Percentiles rank a stretch among this genome's conserved stretches.
phyloP scores from a whole-genome alignment of 2,797 vertebrate species.

The Eurystomus glaucurus region DNA sequence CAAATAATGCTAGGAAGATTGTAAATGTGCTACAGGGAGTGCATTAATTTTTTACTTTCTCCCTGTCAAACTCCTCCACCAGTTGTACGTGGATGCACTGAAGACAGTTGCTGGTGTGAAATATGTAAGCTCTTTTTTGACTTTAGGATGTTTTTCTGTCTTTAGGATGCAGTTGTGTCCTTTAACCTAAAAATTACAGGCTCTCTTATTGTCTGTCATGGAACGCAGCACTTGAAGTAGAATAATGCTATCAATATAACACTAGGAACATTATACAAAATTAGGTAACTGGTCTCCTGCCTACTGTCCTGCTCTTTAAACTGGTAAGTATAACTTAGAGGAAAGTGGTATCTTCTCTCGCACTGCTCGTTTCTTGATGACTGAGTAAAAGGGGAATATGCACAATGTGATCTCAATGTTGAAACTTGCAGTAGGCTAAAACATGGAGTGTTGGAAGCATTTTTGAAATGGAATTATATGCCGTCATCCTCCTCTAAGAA shows the following conservation, averaged over 20 bases:
- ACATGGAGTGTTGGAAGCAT: background rate
- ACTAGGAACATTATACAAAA: background rate
- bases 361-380: background rate
- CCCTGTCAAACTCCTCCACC: background rate
- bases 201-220: background rate
- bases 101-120: background rate
- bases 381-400: background rate
- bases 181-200: background rate
- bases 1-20: background rate
- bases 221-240: background rate
- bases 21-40: background rate
- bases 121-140: background rate
- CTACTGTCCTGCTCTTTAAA: background rate
- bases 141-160: background rate
- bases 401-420: background rate
- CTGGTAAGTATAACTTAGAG: constrained; percentile 14
- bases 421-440: background rate
- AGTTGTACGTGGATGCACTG: background rate
- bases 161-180: background rate
- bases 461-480: background rate
- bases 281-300: background rate
- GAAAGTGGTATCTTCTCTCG: background rate
- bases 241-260: background rate
- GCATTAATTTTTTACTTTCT: background rate
- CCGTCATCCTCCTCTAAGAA: background rate